Conservation (phyloP, 1,140 invertebrate species). For the Dysdera silvatica region DNA sequence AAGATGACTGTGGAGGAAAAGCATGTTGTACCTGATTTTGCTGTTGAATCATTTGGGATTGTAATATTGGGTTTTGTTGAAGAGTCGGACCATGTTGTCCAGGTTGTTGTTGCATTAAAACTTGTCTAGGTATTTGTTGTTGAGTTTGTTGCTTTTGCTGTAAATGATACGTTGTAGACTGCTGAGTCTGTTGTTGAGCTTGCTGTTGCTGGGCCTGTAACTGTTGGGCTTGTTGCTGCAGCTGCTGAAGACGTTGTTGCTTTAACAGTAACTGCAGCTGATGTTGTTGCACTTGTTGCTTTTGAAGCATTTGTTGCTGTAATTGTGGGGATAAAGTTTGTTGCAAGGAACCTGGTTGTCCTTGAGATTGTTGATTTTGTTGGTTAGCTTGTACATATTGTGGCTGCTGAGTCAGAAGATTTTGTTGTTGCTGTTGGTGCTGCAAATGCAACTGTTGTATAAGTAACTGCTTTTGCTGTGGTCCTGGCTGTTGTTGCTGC, state of each 20-base stretch:
- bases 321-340: not conserved
- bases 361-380: too few species aligned
- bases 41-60: conserved; percentile 13
- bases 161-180: not conserved
- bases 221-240: conserved; percentile 15
- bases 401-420: too few species aligned
- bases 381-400: too few species aligned
- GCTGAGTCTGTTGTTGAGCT: not conserved
- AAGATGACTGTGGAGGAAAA: too few species aligned
- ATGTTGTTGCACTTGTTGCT: conserved; percentile 47
- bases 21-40: too few species aligned
- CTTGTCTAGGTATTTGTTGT: too few species aligned
- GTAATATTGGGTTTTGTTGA: too few species aligned
- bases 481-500: conserved; percentile 8
- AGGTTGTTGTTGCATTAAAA: too few species aligned
- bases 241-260: conserved; percentile 21
- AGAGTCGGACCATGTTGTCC: too few species aligned
- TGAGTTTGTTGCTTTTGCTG: not conserved
- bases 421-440: conserved; percentile 7
- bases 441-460: conserved; percentile 15
- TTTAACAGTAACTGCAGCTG: conserved; percentile 35
- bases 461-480: conserved; percentile 33
- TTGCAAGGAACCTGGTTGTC: not conserved
- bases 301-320: conserved; percentile 49
- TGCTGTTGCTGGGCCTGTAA: conserved; percentile 22